phyloP scores from a whole-genome alignment of 2,113 vertebrate genomes.

The Steatornis caripensis region DNA sequence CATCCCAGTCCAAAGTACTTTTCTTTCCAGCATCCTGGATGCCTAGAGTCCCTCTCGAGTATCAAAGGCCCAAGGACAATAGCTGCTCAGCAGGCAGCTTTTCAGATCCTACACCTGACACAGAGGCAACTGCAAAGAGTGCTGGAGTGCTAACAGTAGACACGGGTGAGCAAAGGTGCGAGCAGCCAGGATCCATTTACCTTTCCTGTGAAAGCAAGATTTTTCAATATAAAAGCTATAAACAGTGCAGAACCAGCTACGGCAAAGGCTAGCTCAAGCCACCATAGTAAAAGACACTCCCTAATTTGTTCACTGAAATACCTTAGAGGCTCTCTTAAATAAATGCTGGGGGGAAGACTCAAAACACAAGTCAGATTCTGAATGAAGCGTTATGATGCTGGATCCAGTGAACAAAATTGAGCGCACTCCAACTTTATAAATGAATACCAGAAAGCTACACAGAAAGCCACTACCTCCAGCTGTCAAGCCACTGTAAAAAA shows the following conservation, averaged over 20 bases:
- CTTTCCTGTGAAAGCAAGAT: not conserved
- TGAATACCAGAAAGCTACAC: not conserved
- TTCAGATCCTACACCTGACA: not conserved
- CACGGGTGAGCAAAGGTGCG: not conserved
- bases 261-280: not conserved
- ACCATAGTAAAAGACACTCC: not conserved
- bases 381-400: not conserved
- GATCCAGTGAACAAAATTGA: not conserved
- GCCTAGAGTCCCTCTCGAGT: not conserved
- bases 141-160: not conserved
- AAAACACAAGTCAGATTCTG: not conserved
- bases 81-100: not conserved
- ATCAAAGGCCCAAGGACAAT: not conserved
- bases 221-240: not conserved
- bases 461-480: not conserved
- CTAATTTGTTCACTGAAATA: not conserved
- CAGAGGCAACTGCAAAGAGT: not conserved
- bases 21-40: too few species aligned
- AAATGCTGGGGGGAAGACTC: not conserved
- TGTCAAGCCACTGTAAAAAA: not conserved
- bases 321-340: not conserved
- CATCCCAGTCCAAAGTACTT: not conserved
- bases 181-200: not conserved
- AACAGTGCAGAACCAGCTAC: not conserved
- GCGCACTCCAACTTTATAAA: not conserved